These are phyloP conservation scores for Dicycla oo DNA, from an alignment of 2,888 invertebrate species.

Conservation along the genomic window DNA sequence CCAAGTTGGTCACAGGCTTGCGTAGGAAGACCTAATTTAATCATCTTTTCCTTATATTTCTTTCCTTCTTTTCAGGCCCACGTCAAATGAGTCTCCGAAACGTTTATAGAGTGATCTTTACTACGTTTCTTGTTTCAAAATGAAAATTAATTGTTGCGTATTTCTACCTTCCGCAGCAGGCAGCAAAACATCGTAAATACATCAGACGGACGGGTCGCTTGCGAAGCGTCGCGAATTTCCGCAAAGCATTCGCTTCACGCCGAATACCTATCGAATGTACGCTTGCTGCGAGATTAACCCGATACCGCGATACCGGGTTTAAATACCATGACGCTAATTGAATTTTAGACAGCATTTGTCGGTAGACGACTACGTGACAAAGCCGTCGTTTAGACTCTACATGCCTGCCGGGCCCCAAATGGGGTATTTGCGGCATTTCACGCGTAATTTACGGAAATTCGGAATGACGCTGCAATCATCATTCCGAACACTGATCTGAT, in stretches of 20 bases:
- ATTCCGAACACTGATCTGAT: conserved; percentile 9
- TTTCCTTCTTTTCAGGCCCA: conserved; percentile 27
- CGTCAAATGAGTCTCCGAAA: conserved; percentile 7
- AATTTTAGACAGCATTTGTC: conserved; percentile 67
- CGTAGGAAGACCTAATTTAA: conserved; percentile 41
- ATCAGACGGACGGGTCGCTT: conserved; percentile 25
- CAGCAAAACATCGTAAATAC: conserved; percentile 39
- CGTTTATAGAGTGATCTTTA: conserved; percentile 19
- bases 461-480: conserved; percentile 7
- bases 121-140: neutral
- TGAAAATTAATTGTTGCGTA: conserved; percentile 18
- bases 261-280: conserved; percentile 52
- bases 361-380: conserved; percentile 52
- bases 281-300: conserved; percentile 52
- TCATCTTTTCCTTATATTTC: conserved; percentile 28
- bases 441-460: conserved; percentile 3
- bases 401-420: conserved; percentile 34
- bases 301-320: conserved; percentile 60
- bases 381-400: conserved; percentile 45
- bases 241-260: conserved; percentile 58
- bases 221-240: conserved; percentile 58
- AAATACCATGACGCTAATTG: conserved; percentile 71
- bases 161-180: neutral
- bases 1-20: conserved; percentile 3
- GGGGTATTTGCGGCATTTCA: conserved; percentile 20